Conservation (phyloP, 1,140 invertebrate genomes). For the Bombus waltoni region DNA sequence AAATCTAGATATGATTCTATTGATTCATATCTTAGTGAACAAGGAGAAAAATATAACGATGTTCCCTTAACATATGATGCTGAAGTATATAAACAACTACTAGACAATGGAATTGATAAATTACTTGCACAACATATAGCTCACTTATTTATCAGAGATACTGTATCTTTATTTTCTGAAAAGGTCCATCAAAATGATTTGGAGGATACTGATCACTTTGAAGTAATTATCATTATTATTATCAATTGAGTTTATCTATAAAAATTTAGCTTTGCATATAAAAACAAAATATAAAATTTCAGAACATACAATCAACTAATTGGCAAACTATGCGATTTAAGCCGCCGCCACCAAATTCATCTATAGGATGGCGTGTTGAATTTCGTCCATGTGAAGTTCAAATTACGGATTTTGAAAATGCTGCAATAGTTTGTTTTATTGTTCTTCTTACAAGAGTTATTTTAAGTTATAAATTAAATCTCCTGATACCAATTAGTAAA, state of each 20-base stretch:
- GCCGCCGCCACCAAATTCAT: slow-evolving; percentile 96
- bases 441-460: slow-evolving; percentile 98
- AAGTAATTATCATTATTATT: slow-evolving; percentile 84
- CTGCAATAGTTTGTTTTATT: slow-evolving; percentile 99
- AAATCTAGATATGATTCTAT: slow-evolving; percentile 99
- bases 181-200: slow-evolving; percentile 97
- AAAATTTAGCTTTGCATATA: slow-evolving; percentile 32
- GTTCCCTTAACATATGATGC: slow-evolving; percentile 94
- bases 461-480: slow-evolving; percentile 97
- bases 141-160: slow-evolving; percentile 99
- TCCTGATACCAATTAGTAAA: slow-evolving; percentile 99
- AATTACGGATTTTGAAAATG: slow-evolving; percentile 99
- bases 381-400: slow-evolving; percentile 99
- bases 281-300: slow-evolving; percentile 64
- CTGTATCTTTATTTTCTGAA: slow-evolving; percentile 97
- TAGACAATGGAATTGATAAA: slow-evolving; percentile 94
- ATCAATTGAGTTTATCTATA: slow-evolving; percentile 42
- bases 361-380: slow-evolving; percentile 99
- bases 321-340: slow-evolving; percentile 99
- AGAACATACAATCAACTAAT: slow-evolving; percentile 99
- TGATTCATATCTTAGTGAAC: slow-evolving; percentile 96
- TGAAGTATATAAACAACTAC: slow-evolving; percentile 91
- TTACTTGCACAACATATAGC: slow-evolving; percentile 97
- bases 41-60: slow-evolving; percentile 95
- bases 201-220: slow-evolving; percentile 99